These are phyloP conservation scores for Galagoides demidoff DNA, from an alignment of 2,797 vertebrate species.

Conservation along the genomic window DNA sequence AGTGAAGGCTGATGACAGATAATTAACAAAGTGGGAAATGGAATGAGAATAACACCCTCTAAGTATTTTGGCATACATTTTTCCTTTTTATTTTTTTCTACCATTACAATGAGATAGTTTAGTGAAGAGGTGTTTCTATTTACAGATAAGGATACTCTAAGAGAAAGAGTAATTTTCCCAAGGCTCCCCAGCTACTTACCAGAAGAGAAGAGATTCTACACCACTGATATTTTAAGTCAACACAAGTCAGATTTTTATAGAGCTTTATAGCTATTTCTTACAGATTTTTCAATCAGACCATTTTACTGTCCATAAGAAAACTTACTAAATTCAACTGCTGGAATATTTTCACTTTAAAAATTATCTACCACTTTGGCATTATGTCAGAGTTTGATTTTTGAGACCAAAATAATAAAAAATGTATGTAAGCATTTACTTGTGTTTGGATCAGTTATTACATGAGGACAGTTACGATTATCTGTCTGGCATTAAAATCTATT, in stretches of 20 bases:
- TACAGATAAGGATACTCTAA: background rate
- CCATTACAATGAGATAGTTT: background rate
- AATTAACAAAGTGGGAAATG: background rate
- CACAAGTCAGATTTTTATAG: background rate
- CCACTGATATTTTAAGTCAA: background rate
- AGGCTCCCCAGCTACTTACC: background rate
- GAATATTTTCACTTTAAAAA: background rate
- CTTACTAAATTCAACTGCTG: background rate
- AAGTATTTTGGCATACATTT: background rate
- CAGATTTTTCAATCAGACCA: constrained; percentile 6
- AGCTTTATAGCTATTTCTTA: background rate
- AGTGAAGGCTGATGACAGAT: background rate
- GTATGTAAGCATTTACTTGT: background rate
- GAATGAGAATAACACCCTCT: background rate
- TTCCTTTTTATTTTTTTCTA: background rate
- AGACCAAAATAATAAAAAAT: background rate
- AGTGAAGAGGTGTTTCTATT: background rate
- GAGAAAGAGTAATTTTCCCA: background rate
- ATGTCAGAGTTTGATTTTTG: constrained; percentile 33
- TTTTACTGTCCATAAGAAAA: background rate
- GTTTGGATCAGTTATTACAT: background rate
- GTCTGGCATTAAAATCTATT: constrained; percentile 27
- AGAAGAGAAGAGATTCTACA: background rate
- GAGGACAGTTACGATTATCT: background rate
- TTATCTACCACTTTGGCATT: background rate